Base-by-base conservation (phyloP, 2,888 invertebrate genomes). In the Rhimphoctona megacephalus region DNA sequence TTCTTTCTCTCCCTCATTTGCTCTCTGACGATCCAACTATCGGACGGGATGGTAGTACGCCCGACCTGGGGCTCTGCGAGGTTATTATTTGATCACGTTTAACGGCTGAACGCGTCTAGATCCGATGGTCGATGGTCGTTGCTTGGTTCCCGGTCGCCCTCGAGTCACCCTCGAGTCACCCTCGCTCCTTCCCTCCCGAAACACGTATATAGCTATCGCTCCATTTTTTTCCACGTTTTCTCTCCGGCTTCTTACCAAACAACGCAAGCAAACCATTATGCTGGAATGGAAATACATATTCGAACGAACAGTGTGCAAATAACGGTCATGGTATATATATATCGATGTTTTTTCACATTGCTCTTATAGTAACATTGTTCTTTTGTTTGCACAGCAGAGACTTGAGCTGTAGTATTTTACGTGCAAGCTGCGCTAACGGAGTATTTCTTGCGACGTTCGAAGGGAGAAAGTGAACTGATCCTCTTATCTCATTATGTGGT, bases 11-110 rank as follows among this genome's bases (percentile, higher is more conserved):
- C 69, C 39, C 77, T 46, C 54, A 43, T 54, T 33, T 43, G 3
- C 57, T 61, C 64, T 33, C 66, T 54, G 19, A 43, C 64, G 61
- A 67, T 77, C 83, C 72, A 73, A 81, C 81, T 81, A 78, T 83
- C 79, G 83, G 69, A 81, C 78, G 77, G 33, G 54, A 1, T 9
- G 39, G n/a, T 33, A n/a, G 49, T 74, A 81, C 80, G 83, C 70
- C 80, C 78, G 85, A 83, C 77, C 83, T 73, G 86, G 85, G 85
- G 84, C 88, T 85, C 85, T 85, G 80, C 86, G 86, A 86, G 87
- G 85, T 88, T 88, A 88, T 88, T 86, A 88, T 88, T 88, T 88
- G 87, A 88, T 88, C 88, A 83, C 81, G 86, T 88, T 87, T 86
- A 85, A 87, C 87, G 76, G 85, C 83, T 77, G 86, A 86, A 83